These are phyloP conservation scores for Mythimna impura DNA, from an alignment of 2,888 invertebrate genomes.

Conservation along the genomic window DNA sequence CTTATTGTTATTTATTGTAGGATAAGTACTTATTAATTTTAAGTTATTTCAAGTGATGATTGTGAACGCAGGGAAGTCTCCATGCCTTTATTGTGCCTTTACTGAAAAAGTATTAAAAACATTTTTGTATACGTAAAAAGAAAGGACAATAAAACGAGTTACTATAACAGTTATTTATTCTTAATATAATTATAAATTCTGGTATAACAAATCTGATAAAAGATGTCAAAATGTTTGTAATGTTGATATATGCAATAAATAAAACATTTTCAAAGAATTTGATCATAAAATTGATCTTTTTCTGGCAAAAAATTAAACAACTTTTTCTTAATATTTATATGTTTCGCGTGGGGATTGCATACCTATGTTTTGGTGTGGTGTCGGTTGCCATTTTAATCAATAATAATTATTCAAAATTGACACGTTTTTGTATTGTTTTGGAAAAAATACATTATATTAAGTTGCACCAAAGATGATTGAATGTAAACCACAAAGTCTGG, in stretches of 20 bases:
- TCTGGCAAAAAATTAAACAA: neutral
- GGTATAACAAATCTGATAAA: slow-evolving; percentile 3
- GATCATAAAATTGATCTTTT: neutral
- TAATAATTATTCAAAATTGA: slow-evolving; percentile 30
- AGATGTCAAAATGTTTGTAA: neutral
- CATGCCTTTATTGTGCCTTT: slow-evolving; percentile 65
- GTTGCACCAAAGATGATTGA: slow-evolving; percentile 67
- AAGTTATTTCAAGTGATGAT: slow-evolving; percentile 60
- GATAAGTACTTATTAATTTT: slow-evolving; percentile 60
- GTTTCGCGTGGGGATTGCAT: slow-evolving; percentile 25
- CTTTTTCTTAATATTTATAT: neutral
- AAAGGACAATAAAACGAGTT: slow-evolving; percentile 54
- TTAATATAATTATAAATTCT: slow-evolving; percentile 39
- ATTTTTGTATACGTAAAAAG: slow-evolving; percentile 29
- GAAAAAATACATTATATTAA: slow-evolving; percentile 52
- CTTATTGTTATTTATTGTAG: slow-evolving; percentile 89
- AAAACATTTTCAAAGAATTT: neutral
- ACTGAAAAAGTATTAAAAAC: slow-evolving; percentile 47
- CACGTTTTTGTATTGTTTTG: slow-evolving; percentile 44
- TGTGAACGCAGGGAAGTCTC: slow-evolving; percentile 53
- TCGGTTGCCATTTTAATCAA: slow-evolving; percentile 58
- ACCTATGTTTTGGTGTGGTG: slow-evolving; percentile 50
- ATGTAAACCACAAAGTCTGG: slow-evolving; percentile 54
- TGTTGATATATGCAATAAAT: neutral
- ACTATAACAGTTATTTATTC: slow-evolving; percentile 51